Base-by-base conservation (phyloP, 2,797 vertebrate genomes). In the Chaunax sp. region DNA sequence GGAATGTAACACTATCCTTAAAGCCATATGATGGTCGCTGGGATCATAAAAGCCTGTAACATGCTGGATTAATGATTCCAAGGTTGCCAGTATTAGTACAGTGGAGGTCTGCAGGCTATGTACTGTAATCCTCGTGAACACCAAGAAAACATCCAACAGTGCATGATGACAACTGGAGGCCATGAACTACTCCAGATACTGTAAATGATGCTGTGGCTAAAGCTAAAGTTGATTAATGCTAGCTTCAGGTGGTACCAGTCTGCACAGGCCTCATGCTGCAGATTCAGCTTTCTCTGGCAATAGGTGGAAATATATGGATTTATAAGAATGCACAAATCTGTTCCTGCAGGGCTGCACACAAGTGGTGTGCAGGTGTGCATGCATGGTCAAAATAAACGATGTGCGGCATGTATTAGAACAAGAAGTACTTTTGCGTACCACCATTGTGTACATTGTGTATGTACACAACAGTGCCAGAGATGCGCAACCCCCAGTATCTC, bases 21-120 rank as follows among this genome's bases (percentile, higher is more conserved):
- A 73, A 80, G 88, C 66, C 70, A 56, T 23, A 75, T 16, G 15
- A 52, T 69, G 84, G 82, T 82, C 64, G n/a, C 73, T 46, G 65
- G 77, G 75, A 77, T 86, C 75, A 77, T 78, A 84, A 83, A 87
- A 91, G 78, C 85, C 81, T 86, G 78, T 91, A 86, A 83, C 84
- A 89, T 37, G 82, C 82, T 63, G 84, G 85, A 90, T 91, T 87
- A 87, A 89, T 81, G 76, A 76, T 59, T 77, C 80, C 80, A 77
- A 77, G 78, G 78, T 83, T 86, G 78, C 80, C 44, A 9, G 80
- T 69, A 68, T 77, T 82, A 82, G 76, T 69, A 75, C 82, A 57
- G 69, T 16, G 55, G 59, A 58, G 75, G 81, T 80, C 84, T 78
- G 57, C 60, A 23, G 83, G 81, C 75, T 28, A 76, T 67, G 56